phyloP scores from a whole-genome alignment of 2,888 invertebrate genomes.

The Noctua janthina region DNA sequence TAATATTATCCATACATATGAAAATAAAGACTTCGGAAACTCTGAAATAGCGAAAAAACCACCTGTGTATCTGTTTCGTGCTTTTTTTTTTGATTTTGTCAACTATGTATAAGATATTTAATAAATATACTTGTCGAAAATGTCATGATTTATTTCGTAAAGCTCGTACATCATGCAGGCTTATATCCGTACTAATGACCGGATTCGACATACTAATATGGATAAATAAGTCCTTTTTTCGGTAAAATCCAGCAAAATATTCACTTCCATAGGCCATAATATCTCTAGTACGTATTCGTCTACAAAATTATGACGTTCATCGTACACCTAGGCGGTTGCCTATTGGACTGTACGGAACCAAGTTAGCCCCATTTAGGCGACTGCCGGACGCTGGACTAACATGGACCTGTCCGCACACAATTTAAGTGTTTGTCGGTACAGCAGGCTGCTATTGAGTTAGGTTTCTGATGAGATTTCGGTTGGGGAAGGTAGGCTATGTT shows the following conservation, averaged over 20 bases:
- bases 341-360: conserved; percentile 49
- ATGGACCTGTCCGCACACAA: conserved; percentile 33
- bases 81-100: not conserved
- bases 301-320: not conserved
- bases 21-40: not conserved
- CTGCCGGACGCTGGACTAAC: conserved; percentile 25
- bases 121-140: too few species aligned
- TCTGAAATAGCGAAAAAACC: not conserved
- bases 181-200: too few species aligned
- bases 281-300: not conserved
- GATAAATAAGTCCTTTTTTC: too few species aligned
- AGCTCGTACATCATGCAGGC: too few species aligned
- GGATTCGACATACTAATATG: too few species aligned
- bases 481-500: not conserved
- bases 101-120: too few species aligned
- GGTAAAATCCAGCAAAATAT: too few species aligned
- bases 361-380: conserved; percentile 56
- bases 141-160: too few species aligned
- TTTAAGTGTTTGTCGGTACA: conserved; percentile 29
- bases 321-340: conserved; percentile 19
- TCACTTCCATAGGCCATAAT: too few species aligned
- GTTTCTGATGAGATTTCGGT: conserved; percentile 27
- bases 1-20: not conserved
- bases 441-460: conserved; percentile 12
- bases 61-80: not conserved